Base-by-base conservation (phyloP, 2,888 invertebrate genomes). In the Cepaea hortensis region DNA sequence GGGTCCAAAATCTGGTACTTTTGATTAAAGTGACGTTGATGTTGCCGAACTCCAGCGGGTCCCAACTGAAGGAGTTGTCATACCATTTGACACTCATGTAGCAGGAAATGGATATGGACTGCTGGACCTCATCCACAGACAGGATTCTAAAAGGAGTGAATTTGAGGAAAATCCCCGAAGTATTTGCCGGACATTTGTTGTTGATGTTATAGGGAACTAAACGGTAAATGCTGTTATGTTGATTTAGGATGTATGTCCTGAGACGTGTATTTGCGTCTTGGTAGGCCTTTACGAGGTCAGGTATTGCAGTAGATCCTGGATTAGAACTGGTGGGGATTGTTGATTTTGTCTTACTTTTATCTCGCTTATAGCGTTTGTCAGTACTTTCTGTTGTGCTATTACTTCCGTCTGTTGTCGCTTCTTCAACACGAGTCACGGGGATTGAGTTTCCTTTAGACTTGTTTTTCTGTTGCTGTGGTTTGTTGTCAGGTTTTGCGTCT, bases 11-110 rank as follows among this genome's bases (percentile, higher is more conserved):
- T 75, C 5, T n/a, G 20, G 70, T 13, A 7, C 50, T 72, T 61
- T 23, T 79, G 5, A 84, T 48, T 6, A 20, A 13, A 9, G 61
- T 48, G n/a, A n/a, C 11, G 3, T 48, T 76, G 50, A 85, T 85
- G 35, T 65, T 70, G 5, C 83, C 75, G n/a, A 48, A 83, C 15
- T 73, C 7, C 3, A 0, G 20, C 3, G 73, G 73, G 50, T 83
- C 62, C 83, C 83, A 83, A 6, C 2, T 83, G 15, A 83, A 46
- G 0, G 83, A 55, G 13, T 46, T 61, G 62, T 83, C 83, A 5
- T 73, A n/a, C 83, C 83, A 83, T 48, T 75, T 83, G 6, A 83
- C 35, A 3, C n/a, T 9, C 15, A 83, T 61, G 83, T 61, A 83
- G 23, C 61, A 83, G 6, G 83, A 83, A 1, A 83, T 46, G 23